These are phyloP conservation scores for Clamator glandarius DNA, from an alignment of 2,797 vertebrate species.

Conservation along the genomic window DNA sequence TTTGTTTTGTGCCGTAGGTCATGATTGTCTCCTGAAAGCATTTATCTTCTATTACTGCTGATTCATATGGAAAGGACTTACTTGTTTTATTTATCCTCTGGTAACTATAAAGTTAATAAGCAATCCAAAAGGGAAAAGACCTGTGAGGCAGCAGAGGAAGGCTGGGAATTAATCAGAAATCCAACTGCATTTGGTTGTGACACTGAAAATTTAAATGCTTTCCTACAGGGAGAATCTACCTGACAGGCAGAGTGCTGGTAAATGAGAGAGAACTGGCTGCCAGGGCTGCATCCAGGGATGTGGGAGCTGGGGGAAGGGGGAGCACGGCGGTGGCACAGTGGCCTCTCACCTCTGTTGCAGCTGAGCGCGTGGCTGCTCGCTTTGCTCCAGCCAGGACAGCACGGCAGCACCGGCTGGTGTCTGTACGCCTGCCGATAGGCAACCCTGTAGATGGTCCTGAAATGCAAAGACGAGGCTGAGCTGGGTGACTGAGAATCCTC, in stretches of 20 bases:
- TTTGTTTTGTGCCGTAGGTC: background rate
- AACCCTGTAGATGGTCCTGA: conserved; percentile 88
- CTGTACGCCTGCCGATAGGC: conserved; percentile 83
- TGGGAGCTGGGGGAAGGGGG: rapidly evolving
- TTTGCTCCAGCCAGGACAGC: conserved; percentile 90
- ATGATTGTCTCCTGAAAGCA: background rate
- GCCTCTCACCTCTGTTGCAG: conserved; percentile 86
- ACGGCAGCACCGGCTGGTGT: conserved; percentile 65
- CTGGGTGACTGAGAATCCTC: background rate
- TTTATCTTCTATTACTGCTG: conserved; percentile 1
- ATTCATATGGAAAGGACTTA: background rate
- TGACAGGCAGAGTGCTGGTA: background rate
- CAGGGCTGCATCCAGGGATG: background rate
- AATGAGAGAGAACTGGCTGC: background rate
- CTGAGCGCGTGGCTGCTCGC: conserved; percentile 58
- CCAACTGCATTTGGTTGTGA: background rate
- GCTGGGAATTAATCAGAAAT: conserved; percentile 6
- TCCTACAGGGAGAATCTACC: background rate
- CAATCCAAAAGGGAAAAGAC: background rate
- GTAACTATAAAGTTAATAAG: conserved; percentile 11
- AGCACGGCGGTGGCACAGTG: background rate
- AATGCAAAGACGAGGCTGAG: background rate
- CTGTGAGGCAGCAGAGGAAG: background rate
- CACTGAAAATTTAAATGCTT: background rate
- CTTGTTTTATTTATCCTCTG: background rate